Conservation (phyloP, 2,797 vertebrate genomes). For the Alca torda region DNA sequence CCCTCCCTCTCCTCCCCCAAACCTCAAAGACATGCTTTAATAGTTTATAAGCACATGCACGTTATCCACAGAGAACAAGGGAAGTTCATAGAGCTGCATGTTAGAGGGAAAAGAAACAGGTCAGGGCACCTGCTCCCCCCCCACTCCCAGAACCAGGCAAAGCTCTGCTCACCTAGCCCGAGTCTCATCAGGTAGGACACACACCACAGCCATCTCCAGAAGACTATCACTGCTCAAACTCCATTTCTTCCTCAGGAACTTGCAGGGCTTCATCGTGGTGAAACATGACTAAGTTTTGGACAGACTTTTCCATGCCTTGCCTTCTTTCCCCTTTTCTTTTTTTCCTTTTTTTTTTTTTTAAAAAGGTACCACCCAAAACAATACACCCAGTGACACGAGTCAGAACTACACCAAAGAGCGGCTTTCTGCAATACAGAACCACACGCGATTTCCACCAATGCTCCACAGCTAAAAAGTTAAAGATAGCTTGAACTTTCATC, state of each 20-base stretch:
- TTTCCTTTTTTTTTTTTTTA: accelerated
- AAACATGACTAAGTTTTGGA: background rate
- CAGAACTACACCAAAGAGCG: background rate
- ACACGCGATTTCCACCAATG: background rate
- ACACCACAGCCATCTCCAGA: background rate
- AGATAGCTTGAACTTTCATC: background rate
- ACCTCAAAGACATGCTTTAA: background rate
- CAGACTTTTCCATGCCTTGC: background rate
- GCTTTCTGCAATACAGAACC: background rate
- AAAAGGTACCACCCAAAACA: background rate
- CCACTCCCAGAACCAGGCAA: too few species aligned
- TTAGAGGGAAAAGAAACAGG: background rate
- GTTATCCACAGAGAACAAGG: background rate
- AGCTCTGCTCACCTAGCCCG: background rate
- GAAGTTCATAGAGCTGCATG: background rate
- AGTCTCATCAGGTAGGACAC: background rate
- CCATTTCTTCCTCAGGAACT: background rate
- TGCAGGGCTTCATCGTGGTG: background rate
- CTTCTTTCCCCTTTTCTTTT: too few species aligned
- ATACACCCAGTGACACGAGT: background rate
- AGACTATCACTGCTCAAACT: accelerated
- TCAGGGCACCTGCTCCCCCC: background rate
- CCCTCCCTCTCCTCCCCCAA: background rate
- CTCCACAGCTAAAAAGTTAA: background rate
- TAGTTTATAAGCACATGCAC: background rate